phyloP scores from a whole-genome alignment of 2,113 vertebrate genomes.

The Paracanthobrama guichenoti region DNA sequence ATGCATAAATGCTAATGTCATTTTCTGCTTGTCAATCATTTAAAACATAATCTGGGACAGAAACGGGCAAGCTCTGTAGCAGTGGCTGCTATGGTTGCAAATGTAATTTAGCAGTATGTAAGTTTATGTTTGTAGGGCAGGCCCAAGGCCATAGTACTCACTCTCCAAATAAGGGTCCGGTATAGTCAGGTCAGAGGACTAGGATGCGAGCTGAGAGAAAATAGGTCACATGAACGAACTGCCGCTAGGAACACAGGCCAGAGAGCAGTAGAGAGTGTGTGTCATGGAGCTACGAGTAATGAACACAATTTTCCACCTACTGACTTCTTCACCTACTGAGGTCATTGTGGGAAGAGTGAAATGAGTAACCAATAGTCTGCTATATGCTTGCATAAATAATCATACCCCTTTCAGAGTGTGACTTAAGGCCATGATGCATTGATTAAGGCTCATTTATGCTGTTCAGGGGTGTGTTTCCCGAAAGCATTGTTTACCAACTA shows the following conservation, averaged over 20 bases:
- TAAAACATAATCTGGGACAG: neutral
- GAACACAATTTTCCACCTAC: slow-evolving; percentile 30
- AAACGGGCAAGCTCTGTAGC: neutral
- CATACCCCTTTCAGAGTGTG: neutral
- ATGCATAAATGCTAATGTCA: neutral
- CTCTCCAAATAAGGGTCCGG: neutral
- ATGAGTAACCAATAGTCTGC: slow-evolving; percentile 22
- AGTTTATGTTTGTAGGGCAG: neutral
- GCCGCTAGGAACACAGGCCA: neutral
- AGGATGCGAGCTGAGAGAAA: slow-evolving; percentile 40
- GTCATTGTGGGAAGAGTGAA: slow-evolving; percentile 20
- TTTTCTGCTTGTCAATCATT: neutral
- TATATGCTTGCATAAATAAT: neutral
- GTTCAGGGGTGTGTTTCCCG: neutral
- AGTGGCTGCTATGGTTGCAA: neutral
- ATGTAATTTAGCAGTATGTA: neutral
- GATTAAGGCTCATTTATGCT: slow-evolving; percentile 1
- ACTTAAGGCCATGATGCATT: neutral
- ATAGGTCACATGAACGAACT: slow-evolving; percentile 54
- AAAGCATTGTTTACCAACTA: no score
- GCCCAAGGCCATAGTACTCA: neutral
- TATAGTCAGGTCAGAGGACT: slow-evolving; percentile 26
- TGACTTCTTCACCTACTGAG: slow-evolving; percentile 24
- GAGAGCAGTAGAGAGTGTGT: slow-evolving; percentile 24
- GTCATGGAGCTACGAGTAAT: slow-evolving; percentile 40